Conservation (phyloP, 2,888 invertebrate species). For the Philereme vetulata region DNA sequence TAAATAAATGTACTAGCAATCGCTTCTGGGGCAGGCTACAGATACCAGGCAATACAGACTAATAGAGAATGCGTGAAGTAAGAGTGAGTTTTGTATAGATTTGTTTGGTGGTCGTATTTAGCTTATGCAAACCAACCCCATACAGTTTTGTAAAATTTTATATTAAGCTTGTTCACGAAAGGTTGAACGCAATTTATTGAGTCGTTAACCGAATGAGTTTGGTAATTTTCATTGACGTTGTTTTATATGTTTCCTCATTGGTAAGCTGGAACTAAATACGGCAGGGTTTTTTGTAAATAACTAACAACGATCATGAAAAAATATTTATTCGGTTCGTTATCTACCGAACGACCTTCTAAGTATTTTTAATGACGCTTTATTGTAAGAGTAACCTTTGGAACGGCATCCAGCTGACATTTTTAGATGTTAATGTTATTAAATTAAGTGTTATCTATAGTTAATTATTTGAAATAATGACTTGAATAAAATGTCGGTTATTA, state of each 20-base stretch:
- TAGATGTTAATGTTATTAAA: conserved; percentile 21
- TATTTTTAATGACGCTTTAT: conserved; percentile 24
- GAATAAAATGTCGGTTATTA: neutral
- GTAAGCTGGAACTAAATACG: conserved; percentile 18
- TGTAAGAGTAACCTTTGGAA: conserved; percentile 32
- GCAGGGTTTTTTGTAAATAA: conserved; percentile 24
- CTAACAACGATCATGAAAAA: conserved; percentile 21
- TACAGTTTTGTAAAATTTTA: no score
- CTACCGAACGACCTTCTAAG: conserved; percentile 15
- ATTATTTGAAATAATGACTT: neutral
- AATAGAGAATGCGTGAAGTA: conserved; percentile 24
- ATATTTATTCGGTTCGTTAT: conserved; percentile 14
- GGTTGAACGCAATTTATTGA: neutral
- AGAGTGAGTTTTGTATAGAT: conserved; percentile 24
- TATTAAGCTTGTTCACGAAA: no score
- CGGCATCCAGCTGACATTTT: conserved; percentile 33
- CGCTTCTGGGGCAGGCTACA: conserved; percentile 2
- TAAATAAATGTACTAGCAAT: neutral
- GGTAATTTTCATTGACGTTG: no score
- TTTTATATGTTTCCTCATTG: neutral
- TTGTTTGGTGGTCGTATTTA: conserved; percentile 18
- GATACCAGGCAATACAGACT: conserved; percentile 7
- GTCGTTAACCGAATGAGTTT: neutral
- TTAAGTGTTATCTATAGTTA: conserved; percentile 6
- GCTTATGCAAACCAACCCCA: conserved; percentile 7